phyloP scores from a whole-genome alignment of 2,113 vertebrate genomes.

The Recurvirostra avosetta region DNA sequence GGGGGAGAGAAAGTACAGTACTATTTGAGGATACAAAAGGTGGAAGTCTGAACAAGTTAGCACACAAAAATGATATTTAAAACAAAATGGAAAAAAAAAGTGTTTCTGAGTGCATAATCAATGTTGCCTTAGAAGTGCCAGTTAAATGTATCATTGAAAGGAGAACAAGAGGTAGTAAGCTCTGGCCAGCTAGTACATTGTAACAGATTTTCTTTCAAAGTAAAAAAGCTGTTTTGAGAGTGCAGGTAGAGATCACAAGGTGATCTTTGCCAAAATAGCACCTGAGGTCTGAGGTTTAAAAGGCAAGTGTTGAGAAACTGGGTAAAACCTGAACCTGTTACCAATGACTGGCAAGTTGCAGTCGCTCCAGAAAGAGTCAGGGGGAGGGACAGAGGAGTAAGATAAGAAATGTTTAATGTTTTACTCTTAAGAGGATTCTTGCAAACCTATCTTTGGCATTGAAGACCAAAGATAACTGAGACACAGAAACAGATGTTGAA shows the following conservation, averaged over 20 bases:
- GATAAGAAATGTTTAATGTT: slow-evolving; percentile 3
- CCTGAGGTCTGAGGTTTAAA: not conserved
- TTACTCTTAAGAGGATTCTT: not conserved
- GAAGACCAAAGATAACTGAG: not conserved
- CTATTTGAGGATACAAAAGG: not conserved
- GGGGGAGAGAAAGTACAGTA: not conserved
- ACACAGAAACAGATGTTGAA: not conserved
- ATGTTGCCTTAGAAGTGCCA: not conserved
- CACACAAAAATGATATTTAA: not conserved
- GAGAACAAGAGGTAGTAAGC: not conserved
- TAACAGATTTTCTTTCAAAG: not conserved
- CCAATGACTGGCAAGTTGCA: not conserved
- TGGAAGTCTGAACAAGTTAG: not conserved
- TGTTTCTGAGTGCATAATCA: not conserved
- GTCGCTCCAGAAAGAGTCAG: not conserved
- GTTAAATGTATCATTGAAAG: not conserved
- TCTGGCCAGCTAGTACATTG: not conserved
- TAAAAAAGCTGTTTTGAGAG: not conserved
- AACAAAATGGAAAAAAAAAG: not conserved
- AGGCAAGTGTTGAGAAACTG: not conserved
- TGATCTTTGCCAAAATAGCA: not conserved
- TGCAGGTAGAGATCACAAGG: not conserved
- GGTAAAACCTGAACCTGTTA: not conserved
- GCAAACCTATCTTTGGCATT: not conserved
- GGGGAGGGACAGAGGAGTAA: not conserved